Base-by-base conservation (phyloP, 2,888 invertebrate genomes). In the Nomada flava region DNA sequence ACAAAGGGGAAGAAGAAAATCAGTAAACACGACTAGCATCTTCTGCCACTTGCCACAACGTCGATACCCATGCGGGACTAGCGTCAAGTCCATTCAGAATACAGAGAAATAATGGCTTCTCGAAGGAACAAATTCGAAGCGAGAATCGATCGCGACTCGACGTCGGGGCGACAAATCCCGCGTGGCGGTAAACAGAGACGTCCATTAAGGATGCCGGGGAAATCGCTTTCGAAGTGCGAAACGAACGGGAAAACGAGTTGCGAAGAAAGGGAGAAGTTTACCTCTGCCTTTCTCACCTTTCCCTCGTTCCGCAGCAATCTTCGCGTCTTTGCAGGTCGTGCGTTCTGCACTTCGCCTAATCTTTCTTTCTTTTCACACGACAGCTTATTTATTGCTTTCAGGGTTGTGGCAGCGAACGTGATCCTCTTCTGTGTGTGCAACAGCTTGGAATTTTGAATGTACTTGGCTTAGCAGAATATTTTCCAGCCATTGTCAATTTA, bases 341-440 rank as follows among this genome's bases (percentile, higher is more conserved):
- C 52, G 60, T 70, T 15, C 52, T 42, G 53, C 15, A 23, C 26
- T 70, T 62, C 75, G 7, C 59, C 70, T 76, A 70, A 76, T 65
- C 64, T 70, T 71, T 55, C 26, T 20, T 62, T 53, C 50, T 55
- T 71, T 77, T 67, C 67, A 42, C 60, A 29, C 52, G 23, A 26
- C 26, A 29, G 29, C 50, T 69, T 70, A 76, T 79, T 79, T 76
- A 79, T 79, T 18, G 64, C 57, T 23, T 52, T 76, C 52, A 57
- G n/a, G 69, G 55, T 55, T 53, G 53, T n/a, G 36, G 9, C 36
- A 36, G 29, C 57, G 57, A 50, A 42, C 18, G 15, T 20, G 60
- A 67, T 79, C 63, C 50, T 29, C 26, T 55, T 11, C 75, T 63
- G 68, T 64, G 42, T 63, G 44, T 44, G 36, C 60, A 65, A 52